These are phyloP conservation scores for Prionace glauca DNA, from an alignment of 2,797 vertebrate species.

Conservation along the genomic window DNA sequence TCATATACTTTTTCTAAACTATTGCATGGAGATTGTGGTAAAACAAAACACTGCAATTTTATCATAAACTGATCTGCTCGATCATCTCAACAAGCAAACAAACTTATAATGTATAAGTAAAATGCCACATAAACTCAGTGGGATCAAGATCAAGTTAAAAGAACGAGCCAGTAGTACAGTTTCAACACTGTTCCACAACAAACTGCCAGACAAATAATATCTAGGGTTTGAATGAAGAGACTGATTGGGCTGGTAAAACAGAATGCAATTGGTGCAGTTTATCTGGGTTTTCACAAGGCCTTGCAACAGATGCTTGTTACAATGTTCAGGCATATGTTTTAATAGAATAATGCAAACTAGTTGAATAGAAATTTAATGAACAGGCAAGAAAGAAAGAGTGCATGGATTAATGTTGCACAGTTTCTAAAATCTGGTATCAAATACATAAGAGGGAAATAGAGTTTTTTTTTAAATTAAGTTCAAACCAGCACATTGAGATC, in stretches of 20 bases:
- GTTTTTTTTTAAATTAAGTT: not conserved
- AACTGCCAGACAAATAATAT: not conserved
- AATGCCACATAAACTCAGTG: not conserved
- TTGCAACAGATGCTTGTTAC: not conserved
- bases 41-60: not conserved
- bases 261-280: not conserved
- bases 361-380: not conserved
- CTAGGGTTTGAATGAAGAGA: not conserved
- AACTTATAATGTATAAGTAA: not conserved
- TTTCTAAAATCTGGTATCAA: not conserved
- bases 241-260: not conserved
- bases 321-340: not conserved
- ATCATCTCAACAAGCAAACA: not conserved
- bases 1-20: not conserved
- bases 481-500: not conserved
- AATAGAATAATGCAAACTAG: not conserved
- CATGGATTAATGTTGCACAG: not conserved
- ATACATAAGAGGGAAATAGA: not conserved
- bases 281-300: not conserved
- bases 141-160: not conserved
- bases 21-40: not conserved
- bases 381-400: not conserved
- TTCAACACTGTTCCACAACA: not conserved
- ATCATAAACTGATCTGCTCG: not conserved
- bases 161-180: not conserved